Base-by-base conservation (phyloP, 2,888 invertebrate species). In the Euphydryas editha region DNA sequence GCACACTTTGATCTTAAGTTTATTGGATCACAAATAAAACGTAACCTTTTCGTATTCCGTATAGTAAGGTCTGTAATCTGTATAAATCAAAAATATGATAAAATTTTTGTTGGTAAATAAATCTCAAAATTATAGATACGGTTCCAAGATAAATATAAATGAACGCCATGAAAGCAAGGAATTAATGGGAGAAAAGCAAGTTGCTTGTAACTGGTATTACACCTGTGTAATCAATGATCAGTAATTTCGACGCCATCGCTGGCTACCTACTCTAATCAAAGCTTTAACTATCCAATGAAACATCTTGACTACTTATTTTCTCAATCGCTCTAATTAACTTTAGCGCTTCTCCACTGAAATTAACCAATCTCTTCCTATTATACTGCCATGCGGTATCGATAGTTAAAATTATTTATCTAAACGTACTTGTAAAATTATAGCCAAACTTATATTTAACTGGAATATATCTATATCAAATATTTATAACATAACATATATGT, bases 161-260 rank as follows among this genome's bases (percentile, higher is more conserved):
- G 46, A 58, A 62, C 59, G 46, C 46, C 54, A 63, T 47, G 66
- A 66, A 58, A 60, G 57, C 54, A 39, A 60, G 49, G 57, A 60
- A 63, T 69, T 66, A 66, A 68, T 63, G 51, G 63, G 62, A 42
- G 70, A 62, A 63, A 70, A 68, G 63, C 61, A 30, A 66, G 60
- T 65, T 60, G 56, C 37, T 51, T 58, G 70, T 70, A 63, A 70
- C 70, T 68, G 65, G 65, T 70, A 70, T 66, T 68, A 70, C 68
- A 65, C 65, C 62, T 64, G 49, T 56, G 65, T 68, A 70, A 70
- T 68, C 70, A 70, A 65, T 65, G 70, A 70, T 70, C 68, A 61
- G 68, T 66, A 68, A 70, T 70, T 70, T 70, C 68, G 63, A 68
- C 68, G 70, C 68, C 68, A 63, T 65, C 62, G 63, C 70, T 62